Evolutionary conservation across 2,797 vertebrate species (phyloP).

Genomic region (Poeciliopsis paucimaculata): DNA sequence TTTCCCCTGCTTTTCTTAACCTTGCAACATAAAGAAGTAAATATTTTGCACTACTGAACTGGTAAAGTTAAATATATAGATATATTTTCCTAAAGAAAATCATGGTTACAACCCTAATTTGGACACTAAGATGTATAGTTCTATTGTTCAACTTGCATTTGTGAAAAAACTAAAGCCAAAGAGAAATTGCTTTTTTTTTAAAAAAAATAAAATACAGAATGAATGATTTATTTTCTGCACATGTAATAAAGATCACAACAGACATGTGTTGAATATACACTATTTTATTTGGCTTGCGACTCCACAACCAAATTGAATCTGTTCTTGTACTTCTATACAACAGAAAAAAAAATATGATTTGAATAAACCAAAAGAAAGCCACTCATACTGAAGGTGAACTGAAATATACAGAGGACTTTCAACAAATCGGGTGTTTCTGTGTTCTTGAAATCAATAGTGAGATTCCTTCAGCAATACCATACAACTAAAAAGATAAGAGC

Average conservation of each 20-base stretch:
- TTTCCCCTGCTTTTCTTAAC: neutral
- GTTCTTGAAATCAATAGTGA: constrained; percentile 8
- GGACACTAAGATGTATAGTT: neutral
- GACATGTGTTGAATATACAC: constrained; percentile 30
- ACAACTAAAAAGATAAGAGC: constrained; percentile 26
- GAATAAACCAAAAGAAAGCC: constrained; percentile 21
- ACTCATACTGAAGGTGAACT: constrained; percentile 27
- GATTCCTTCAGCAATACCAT: constrained; percentile 8
- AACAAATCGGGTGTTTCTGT: constrained; percentile 12
- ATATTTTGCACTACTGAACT: neutral
- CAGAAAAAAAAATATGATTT: constrained; percentile 4
- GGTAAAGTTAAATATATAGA: neutral
- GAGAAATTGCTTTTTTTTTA: neutral
- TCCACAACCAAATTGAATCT: constrained; percentile 32
- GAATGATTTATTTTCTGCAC: neutral
- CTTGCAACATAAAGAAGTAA: neutral
- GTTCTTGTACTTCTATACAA: constrained; percentile 34
- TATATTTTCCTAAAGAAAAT: neutral
- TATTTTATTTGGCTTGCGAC: constrained; percentile 56
- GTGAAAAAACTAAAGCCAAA: neutral
- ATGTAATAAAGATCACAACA: constrained; percentile 4
- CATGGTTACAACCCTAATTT: neutral
- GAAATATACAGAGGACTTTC: constrained; percentile 5
- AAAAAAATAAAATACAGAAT: neutral
- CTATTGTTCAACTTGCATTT: neutral